phyloP scores from a whole-genome alignment of 2,797 vertebrate species.

The Scolopax rusticola region DNA sequence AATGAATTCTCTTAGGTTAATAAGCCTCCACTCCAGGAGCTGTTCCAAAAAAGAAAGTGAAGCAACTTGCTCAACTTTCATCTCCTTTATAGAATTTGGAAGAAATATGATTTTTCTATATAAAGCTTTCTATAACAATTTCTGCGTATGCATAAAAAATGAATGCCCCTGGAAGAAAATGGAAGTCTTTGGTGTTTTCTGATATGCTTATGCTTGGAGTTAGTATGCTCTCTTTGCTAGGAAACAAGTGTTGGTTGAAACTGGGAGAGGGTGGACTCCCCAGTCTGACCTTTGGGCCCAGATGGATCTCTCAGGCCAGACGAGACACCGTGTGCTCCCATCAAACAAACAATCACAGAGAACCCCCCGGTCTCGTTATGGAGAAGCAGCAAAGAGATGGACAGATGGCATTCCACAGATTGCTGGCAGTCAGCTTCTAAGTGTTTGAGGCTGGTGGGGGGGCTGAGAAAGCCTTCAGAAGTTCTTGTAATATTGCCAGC shows the following conservation, averaged over 20 bases:
- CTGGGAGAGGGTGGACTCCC: background rate
- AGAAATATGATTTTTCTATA: background rate
- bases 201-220: background rate
- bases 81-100: background rate
- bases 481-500: background rate
- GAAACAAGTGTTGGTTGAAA: background rate
- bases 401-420: background rate
- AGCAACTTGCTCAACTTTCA: background rate
- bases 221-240: background rate
- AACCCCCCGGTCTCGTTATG: background rate
- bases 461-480: background rate
- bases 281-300: background rate
- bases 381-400: background rate
- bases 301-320: background rate
- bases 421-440: background rate
- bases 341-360: background rate
- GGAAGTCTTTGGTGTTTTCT: background rate
- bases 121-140: background rate
- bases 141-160: background rate
- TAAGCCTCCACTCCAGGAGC: background rate
- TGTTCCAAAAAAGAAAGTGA: background rate
- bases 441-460: background rate
- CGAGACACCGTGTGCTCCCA: background rate
- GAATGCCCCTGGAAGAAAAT: background rate
- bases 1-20: background rate